phyloP scores from a whole-genome alignment of 2,797 vertebrate species.

The Typhlichthys subterraneus region DNA sequence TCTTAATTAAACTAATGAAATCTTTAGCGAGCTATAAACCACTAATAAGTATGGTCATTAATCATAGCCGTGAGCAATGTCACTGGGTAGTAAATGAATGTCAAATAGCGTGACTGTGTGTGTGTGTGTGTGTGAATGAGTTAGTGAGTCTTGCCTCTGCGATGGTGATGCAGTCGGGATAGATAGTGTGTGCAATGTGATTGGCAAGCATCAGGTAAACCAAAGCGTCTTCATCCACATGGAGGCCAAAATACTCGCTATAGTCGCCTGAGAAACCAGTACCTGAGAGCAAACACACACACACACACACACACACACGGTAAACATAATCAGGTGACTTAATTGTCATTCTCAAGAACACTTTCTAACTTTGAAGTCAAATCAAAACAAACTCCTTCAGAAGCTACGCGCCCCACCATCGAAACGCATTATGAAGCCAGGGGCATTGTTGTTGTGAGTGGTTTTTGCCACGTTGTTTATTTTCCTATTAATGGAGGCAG shows the following conservation, averaged over 20 bases:
- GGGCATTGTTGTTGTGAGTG: too few species aligned
- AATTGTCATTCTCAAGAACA: too few species aligned
- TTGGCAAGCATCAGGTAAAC: constrained; percentile 95
- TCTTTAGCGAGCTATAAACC: constrained; percentile 44
- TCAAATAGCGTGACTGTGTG: not conserved
- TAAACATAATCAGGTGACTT: too few species aligned
- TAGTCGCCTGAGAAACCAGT: constrained; percentile 90
- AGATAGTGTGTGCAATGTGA: constrained; percentile 87
- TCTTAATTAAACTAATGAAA: constrained; percentile 61
- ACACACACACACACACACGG: too few species aligned
- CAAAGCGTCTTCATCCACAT: constrained; percentile 94
- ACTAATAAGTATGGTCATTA: constrained; percentile 66
- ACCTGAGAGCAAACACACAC: constrained; percentile 74
- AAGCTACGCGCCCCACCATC: too few species aligned
- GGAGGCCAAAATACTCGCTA: constrained; percentile 95
- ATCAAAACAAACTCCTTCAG: too few species aligned
- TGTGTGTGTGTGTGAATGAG: constrained; percentile 14
- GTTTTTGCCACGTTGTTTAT: too few species aligned
- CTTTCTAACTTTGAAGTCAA: too few species aligned
- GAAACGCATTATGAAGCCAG: too few species aligned
- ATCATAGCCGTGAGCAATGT: constrained; percentile 61
- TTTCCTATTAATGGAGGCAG: too few species aligned
- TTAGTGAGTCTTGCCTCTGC: constrained; percentile 84
- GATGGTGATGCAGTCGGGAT: constrained; percentile 92
- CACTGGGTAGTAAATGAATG: constrained; percentile 44